Evolutionary conservation across 2,888 invertebrate genomes (phyloP).

Genomic region (Caenorhabditis angaria): DNA sequence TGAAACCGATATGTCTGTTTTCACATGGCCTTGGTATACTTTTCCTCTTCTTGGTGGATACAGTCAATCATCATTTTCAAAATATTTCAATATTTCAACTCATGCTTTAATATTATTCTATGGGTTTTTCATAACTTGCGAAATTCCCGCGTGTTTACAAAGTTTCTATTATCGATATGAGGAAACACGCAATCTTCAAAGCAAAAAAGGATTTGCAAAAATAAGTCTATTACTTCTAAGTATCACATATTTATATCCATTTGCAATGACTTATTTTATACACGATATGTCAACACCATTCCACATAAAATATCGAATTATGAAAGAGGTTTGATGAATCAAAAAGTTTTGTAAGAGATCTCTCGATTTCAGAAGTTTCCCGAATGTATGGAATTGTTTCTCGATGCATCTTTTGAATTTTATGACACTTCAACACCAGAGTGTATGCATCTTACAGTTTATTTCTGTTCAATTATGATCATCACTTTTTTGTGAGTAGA

Average conservation of each 20-base stretch:
- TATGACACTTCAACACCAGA: neutral
- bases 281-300: neutral
- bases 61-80: neutral
- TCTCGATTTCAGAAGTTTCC: neutral
- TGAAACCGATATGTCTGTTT: neutral
- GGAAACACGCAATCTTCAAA: neutral
- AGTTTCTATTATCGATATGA: neutral
- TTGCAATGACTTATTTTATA: neutral
- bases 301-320: neutral
- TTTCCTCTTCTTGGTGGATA: neutral
- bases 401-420: neutral
- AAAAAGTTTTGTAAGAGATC: too few species aligned
- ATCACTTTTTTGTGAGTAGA: neutral
- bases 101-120: neutral
- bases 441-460: neutral
- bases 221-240: neutral
- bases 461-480: neutral
- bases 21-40: neutral
- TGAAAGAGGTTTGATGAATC: conserved; percentile 1
- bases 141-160: neutral
- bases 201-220: neutral
- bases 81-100: neutral
- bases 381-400: neutral
- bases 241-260: neutral
- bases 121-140: neutral